Evolutionary conservation across 2,113 vertebrate species (phyloP).

Genomic region (Gymnarchus niloticus): DNA sequence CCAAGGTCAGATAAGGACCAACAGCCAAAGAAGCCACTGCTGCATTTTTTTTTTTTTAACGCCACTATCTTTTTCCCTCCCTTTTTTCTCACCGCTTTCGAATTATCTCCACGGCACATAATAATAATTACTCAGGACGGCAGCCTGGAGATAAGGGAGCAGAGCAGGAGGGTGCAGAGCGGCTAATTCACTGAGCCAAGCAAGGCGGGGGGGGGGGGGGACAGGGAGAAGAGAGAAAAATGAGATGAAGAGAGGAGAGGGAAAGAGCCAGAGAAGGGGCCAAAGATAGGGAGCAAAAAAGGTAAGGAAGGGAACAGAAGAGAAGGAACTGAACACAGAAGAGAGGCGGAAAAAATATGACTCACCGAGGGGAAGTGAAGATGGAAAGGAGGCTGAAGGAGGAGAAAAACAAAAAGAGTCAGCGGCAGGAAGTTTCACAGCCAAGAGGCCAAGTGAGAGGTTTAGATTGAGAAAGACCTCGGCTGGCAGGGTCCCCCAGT

Average conservation of each 20-base stretch:
- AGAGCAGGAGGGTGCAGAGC: constrained; percentile 55
- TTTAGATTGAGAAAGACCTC: not conserved
- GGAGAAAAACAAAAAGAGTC: not conserved
- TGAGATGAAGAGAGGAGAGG: constrained; percentile 29
- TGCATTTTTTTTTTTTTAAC: constrained; percentile 63
- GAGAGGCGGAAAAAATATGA: constrained; percentile 40
- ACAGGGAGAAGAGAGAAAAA: not conserved
- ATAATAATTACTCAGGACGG: constrained; percentile 76
- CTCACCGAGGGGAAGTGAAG: constrained; percentile 40
- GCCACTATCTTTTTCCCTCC: constrained; percentile 35
- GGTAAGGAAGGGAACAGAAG: constrained; percentile 22
- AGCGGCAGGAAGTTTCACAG: not conserved
- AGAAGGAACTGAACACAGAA: constrained; percentile 20
- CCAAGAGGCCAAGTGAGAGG: not conserved
- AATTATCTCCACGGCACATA: constrained; percentile 77
- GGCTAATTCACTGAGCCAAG: constrained; percentile 29
- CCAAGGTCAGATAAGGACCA: constrained; percentile 77
- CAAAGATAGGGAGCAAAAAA: constrained; percentile 9
- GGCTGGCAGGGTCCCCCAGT: not conserved
- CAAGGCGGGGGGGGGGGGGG: constrained; percentile 28
- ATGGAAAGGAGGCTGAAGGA: constrained; percentile 28
- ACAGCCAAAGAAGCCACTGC: constrained; percentile 67
- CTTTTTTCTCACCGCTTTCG: constrained; percentile 65
- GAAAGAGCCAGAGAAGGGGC: constrained; percentile 13
- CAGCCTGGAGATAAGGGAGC: constrained; percentile 66